Percentiles rank a stretch among this genome's conserved stretches.
phyloP scores from a whole-genome alignment of 2,888 invertebrate species.

The Chesias legatella region DNA sequence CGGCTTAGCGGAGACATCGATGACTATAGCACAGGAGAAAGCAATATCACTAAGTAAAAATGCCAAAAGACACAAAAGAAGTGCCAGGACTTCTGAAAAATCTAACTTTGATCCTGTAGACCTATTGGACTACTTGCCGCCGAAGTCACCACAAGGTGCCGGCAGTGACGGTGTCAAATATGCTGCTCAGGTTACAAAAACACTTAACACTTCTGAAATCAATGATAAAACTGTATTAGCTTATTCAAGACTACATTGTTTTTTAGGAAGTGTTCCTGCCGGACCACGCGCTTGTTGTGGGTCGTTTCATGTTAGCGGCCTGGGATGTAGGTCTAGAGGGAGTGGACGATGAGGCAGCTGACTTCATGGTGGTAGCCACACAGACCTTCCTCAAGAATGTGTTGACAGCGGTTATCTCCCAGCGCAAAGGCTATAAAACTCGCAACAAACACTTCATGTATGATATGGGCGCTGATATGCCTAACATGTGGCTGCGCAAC shows the following conservation, averaged over 20 bases:
- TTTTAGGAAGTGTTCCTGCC: constrained; percentile 89
- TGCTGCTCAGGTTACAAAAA: constrained; percentile 60
- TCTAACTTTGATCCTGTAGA: constrained; percentile 82
- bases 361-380: constrained; percentile 89
- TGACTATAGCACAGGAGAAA: constrained; percentile 66
- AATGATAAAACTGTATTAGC: too few species aligned
- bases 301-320: constrained; percentile 90
- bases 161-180: constrained; percentile 75
- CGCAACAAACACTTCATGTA: constrained; percentile 88
- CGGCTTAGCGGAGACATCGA: constrained; percentile 67
- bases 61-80: constrained; percentile 75
- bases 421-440: constrained; percentile 89
- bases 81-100: constrained; percentile 78
- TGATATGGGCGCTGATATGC: constrained; percentile 88
- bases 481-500: constrained; percentile 90
- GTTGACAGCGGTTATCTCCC: constrained; percentile 87
- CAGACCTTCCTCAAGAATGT: constrained; percentile 90
- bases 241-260: too few species aligned
- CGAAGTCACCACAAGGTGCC: constrained; percentile 75
- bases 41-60: constrained; percentile 63
- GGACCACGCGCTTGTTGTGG: constrained; percentile 90
- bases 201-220: too few species aligned
- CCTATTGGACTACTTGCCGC: constrained; percentile 79
- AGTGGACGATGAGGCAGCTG: constrained; percentile 90
- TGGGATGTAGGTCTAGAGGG: constrained; percentile 94